Evolutionary conservation across 2,113 vertebrate species (phyloP), one percentile per base, ranked within the genome.

Genomic region (Mugil cephalus): DNA sequence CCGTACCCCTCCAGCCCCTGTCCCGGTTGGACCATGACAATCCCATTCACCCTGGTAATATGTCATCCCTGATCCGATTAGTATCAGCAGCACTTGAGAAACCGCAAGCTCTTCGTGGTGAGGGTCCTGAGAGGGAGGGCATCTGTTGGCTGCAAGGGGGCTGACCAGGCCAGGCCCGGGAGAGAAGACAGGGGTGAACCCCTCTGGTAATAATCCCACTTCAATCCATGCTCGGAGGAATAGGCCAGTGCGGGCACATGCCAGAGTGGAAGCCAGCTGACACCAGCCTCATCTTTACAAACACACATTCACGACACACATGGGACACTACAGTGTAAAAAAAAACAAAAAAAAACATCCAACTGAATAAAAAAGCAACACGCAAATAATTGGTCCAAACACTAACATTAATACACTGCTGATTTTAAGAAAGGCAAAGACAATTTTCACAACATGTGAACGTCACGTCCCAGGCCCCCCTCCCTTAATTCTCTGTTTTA

Each of bases 41-140:
- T 94, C 95, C 93, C 93, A 94, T 93, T 95, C 92, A 94, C 94
- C 92, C 80, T 48, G 84, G 93, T 93, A 94, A 76, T 94, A 97
- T 96, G 94, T 95, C 95, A 94, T 92, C 88, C 61, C 80, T 93
- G 96, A 97, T 96, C 95, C 77, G 93, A 96, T 97, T 97, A 98
- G 95, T 94, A 94, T 96, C 95, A 95, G 94, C 94, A 95, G 94
- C 92, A 94, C 93, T 95, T 92, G 87, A 92, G 88, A 95, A 95
- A 92, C 90, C 77, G 8, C 90, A 80, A 85, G 88, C 77, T 45
- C 52, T 87, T 84, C 80, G 79, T 82, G 84, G 73, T 40, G 75
- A 85, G 83, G 84, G 80, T 87, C 83, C 63, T 53, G 40, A 59
- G 86, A 85, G 80, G 77, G 83, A 85, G 76, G 83, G 86, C 91